A percentile compares a stretch with the other conserved stretches of the same genome.
These are phyloP conservation scores for Turdus rufiventris DNA, from an alignment of 2,113 vertebrate genomes.

Conservation along the genomic window DNA sequence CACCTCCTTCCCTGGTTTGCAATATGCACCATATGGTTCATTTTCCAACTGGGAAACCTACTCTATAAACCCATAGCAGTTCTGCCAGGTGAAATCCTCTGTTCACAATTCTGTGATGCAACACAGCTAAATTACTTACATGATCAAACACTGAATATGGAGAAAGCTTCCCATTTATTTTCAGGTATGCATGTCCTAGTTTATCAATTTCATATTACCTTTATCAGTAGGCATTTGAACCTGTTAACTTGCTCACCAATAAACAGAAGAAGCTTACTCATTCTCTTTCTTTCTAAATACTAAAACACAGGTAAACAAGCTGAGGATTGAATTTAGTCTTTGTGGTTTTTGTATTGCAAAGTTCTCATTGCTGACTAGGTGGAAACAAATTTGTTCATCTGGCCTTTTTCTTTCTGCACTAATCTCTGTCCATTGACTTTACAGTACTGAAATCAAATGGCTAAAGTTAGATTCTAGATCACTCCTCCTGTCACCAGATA, in stretches of 20 bases:
- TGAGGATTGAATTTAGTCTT: background rate
- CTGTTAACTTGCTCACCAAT: background rate
- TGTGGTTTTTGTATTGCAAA: background rate
- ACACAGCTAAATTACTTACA: background rate
- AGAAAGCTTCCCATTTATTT: background rate
- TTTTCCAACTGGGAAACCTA: constrained; percentile 44
- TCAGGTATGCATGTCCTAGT: background rate
- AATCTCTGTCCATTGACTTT: background rate
- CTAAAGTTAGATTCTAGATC: background rate
- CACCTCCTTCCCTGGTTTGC: constrained; percentile 6
- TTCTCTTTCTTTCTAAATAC: background rate
- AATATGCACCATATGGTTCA: constrained; percentile 42
- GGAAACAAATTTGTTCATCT: background rate
- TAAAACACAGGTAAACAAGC: background rate
- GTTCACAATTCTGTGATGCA: background rate
- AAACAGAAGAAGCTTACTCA: background rate
- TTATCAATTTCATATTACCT: background rate
- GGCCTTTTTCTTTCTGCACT: background rate
- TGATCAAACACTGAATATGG: background rate
- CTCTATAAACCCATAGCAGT: background rate
- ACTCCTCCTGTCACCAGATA: background rate
- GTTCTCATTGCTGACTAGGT: background rate
- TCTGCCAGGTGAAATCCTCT: constrained; percentile 22
- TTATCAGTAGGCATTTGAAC: background rate
- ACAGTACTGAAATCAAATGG: background rate